Conservation (phyloP, 2,797 vertebrate species). For the Coregonus ussuriensis region DNA sequence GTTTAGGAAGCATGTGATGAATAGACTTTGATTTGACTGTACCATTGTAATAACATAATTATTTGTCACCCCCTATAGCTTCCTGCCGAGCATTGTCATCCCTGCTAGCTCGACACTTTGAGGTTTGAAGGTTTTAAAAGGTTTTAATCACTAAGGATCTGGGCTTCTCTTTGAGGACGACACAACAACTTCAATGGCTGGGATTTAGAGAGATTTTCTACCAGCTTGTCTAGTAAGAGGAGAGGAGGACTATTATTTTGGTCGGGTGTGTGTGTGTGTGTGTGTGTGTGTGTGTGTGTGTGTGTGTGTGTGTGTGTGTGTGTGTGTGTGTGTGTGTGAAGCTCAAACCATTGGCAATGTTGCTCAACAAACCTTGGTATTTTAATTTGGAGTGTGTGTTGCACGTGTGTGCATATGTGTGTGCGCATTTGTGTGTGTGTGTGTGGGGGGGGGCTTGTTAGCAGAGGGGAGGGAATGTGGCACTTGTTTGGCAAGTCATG, state of each 20-base stretch:
- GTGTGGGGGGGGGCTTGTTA: constrained; percentile 34
- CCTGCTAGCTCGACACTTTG: constrained; percentile 54
- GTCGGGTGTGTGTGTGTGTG: constrained; percentile 19
- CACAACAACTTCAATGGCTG: constrained; percentile 82
- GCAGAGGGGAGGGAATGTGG: constrained; percentile 36
- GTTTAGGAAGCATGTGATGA: no score
- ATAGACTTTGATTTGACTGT: background rate
- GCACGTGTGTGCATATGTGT: background rate
- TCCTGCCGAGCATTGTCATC: background rate
- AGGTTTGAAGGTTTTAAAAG: constrained; percentile 11
- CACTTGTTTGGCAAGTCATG: constrained; percentile 61
- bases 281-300: background rate
- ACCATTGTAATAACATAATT: background rate
- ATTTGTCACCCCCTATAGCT: background rate
- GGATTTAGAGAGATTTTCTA: constrained; percentile 83
- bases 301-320: background rate
- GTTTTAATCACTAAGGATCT: constrained; percentile 88
- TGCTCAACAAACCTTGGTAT: constrained; percentile 71
- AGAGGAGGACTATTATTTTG: constrained; percentile 56
- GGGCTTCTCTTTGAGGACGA: constrained; percentile 74
- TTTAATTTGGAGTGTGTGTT: constrained; percentile 68
- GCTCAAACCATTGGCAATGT: constrained; percentile 68
- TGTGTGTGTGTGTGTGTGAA: constrained; percentile 8
- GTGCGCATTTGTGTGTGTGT: background rate
- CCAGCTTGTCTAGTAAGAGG: constrained; percentile 70